Percentiles rank a stretch among this genome's conserved stretches.
Evolutionary conservation across 2,888 invertebrate species (phyloP).

Genomic region (Nymphalis c-album): DNA sequence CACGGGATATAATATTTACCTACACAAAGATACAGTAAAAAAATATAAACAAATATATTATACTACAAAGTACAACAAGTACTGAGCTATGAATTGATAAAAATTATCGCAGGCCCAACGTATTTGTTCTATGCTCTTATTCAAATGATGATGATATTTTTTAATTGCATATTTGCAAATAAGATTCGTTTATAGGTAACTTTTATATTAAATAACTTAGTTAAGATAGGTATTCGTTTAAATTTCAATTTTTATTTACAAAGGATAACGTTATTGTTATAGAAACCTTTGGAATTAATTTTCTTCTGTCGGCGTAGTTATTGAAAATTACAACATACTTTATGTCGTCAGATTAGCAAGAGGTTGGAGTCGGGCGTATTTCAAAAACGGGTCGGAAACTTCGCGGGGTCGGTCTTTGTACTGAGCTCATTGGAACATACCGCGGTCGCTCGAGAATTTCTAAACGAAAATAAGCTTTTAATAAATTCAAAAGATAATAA

Average conservation of each 20-base stretch:
- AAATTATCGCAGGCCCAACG: too few relatives aligned
- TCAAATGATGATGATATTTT: too few relatives aligned
- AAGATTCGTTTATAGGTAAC: too few relatives aligned
- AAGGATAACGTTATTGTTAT: not conserved
- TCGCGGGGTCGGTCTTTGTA: constrained; percentile 1
- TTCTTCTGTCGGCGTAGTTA: not conserved
- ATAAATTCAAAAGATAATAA: not conserved
- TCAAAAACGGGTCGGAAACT: constrained; percentile 22
- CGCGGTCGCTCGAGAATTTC: not conserved
- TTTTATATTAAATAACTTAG: too few relatives aligned
- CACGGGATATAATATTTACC: too few relatives aligned
- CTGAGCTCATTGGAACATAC: not conserved
- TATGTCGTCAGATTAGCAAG: constrained; percentile 21
- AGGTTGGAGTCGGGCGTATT: constrained; percentile 17
- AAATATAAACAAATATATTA: too few relatives aligned
- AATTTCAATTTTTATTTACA: too few relatives aligned
- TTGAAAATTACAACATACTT: constrained; percentile 20
- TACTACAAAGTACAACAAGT: too few relatives aligned
- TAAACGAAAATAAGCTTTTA: constrained; percentile 4
- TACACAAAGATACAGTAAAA: too few relatives aligned
- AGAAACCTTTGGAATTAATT: not conserved
- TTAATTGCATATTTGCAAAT: too few relatives aligned
- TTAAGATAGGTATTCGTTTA: not conserved
- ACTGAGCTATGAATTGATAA: too few relatives aligned
- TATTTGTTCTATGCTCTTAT: too few relatives aligned